phyloP scores from a whole-genome alignment of 2,888 invertebrate species.

The Drosophila kambysellisi region DNA sequence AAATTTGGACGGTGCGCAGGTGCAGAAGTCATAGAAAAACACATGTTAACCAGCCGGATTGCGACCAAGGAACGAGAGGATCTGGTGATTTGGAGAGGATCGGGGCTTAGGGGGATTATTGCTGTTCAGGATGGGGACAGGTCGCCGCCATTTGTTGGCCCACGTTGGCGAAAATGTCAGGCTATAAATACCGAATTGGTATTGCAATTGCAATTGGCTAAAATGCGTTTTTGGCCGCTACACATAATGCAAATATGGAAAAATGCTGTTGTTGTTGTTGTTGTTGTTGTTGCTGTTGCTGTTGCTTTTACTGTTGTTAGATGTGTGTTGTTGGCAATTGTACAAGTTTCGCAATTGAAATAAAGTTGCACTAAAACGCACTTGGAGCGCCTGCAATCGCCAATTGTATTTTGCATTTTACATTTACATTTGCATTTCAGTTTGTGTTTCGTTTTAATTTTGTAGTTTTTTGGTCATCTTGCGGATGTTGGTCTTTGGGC shows the following conservation, averaged over 20 bases:
- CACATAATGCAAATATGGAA: slow-evolving; percentile 78
- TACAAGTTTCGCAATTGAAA: slow-evolving; percentile 71
- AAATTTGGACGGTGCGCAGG: slow-evolving; percentile 66
- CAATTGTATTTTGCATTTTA: slow-evolving; percentile 50
- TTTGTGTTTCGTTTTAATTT: slow-evolving; percentile 26
- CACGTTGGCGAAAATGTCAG: slow-evolving; percentile 75
- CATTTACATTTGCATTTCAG: slow-evolving; percentile 50
- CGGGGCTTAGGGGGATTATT: background rate
- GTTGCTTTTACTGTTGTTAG: slow-evolving; percentile 20
- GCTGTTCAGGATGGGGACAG: slow-evolving; percentile 10
- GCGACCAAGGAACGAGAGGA: slow-evolving; percentile 10
- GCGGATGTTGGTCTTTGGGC: slow-evolving; percentile 13
- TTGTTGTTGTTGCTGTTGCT: slow-evolving; percentile 5
- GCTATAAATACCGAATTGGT: slow-evolving; percentile 79
- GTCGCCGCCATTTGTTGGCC: slow-evolving; percentile 40
- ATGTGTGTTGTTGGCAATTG: slow-evolving; percentile 46
- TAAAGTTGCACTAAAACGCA: slow-evolving; percentile 76
- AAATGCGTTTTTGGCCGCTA: slow-evolving; percentile 71
- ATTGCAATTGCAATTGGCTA: slow-evolving; percentile 70
- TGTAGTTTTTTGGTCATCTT: slow-evolving; percentile 13
- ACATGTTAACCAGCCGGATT: slow-evolving; percentile 69
- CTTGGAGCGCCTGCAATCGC: slow-evolving; percentile 44
- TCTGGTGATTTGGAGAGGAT: background rate
- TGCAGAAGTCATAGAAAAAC: slow-evolving; percentile 67
- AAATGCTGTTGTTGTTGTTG: slow-evolving; percentile 38